Evolutionary conservation across 2,888 invertebrate species (phyloP), one percentile per base, ranked within the genome.

Genomic region (Cybosia mesomella): DNA sequence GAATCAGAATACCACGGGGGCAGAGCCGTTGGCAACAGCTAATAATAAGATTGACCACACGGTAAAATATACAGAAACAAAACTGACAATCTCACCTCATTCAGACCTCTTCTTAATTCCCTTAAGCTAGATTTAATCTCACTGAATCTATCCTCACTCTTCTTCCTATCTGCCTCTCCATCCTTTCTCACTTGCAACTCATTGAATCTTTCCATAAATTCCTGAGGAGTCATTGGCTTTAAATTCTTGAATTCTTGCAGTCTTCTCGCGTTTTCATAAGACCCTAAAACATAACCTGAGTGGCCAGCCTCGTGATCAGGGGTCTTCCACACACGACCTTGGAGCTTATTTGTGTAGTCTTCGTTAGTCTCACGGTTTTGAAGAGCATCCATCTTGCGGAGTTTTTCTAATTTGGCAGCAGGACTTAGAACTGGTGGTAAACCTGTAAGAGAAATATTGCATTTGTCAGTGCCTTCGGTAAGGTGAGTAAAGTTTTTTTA

Each of bases 361-460:
- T 73, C 71, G 3, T 83, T 74, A 0, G 83, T 79, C 0, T 74
- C 63, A 53, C 88, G 89, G 4, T 90, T 92, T 59, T 91, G 90
- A 0, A 93, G 82, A 0, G 90, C 90, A 79, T 92, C 92, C 90
- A 93, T 85, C 60, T 91, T 92, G 10, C 95, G 95, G 0, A 96
- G 92, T 61, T 95, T 96, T 71, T 96, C 96, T 1, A 95, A 70
- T 69, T 94, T 89, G 66, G 87, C 87, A 39, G 91, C 86, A 34
- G 93, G 72, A 72, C 80, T 87, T 9, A 92, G 77, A 0, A 92
- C 91, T 4, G 95, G 95, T 0, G 95, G 95, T 18, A 95, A 88
- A 22, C 86, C 95, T 95, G 74, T 15, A 58, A 36, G 9, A 28
- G 3, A 13, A 28, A 39, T 0, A 8, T 55, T 1, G 7, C 18